phyloP scores from a whole-genome alignment of 2,113 vertebrate species.

The Donacobius atricapilla region DNA sequence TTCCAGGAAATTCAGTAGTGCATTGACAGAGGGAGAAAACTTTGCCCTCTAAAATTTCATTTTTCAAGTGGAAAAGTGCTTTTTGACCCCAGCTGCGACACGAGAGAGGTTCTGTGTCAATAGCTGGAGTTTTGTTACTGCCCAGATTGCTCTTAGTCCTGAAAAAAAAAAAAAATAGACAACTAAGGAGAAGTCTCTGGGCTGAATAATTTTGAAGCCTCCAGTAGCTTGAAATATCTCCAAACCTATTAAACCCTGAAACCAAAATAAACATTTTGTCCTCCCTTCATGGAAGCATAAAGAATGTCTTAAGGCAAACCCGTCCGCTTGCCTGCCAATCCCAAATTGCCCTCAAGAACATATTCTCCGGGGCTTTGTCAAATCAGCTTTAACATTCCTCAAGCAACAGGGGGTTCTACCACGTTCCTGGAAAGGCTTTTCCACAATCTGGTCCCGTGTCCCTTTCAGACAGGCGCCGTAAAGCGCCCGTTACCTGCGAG shows the following conservation, averaged over 20 bases:
- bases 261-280: conserved; percentile 66
- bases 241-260: conserved; percentile 61
- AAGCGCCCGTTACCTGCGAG: neutral
- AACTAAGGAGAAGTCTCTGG: neutral
- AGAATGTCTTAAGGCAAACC: conserved; percentile 53
- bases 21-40: neutral
- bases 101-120: neutral
- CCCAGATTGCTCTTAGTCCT: neutral
- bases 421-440: conserved; percentile 38
- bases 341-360: conserved; percentile 51
- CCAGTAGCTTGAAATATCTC: conserved; percentile 65
- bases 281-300: conserved; percentile 50
- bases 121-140: neutral
- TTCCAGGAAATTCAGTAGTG: neutral
- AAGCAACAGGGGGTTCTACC: conserved; percentile 3
- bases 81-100: neutral
- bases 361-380: conserved; percentile 50
- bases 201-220: conserved; percentile 46
- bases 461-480: neutral
- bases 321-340: conserved; percentile 44
- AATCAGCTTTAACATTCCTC: conserved; percentile 35
- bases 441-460: neutral
- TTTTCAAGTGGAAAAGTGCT: neutral
- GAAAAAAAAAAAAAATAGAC: neutral
- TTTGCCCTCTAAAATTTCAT: neutral